Evolutionary conservation across 23 tunicate species (phyloP).

Genomic region (Ciona savignyi): DNA sequence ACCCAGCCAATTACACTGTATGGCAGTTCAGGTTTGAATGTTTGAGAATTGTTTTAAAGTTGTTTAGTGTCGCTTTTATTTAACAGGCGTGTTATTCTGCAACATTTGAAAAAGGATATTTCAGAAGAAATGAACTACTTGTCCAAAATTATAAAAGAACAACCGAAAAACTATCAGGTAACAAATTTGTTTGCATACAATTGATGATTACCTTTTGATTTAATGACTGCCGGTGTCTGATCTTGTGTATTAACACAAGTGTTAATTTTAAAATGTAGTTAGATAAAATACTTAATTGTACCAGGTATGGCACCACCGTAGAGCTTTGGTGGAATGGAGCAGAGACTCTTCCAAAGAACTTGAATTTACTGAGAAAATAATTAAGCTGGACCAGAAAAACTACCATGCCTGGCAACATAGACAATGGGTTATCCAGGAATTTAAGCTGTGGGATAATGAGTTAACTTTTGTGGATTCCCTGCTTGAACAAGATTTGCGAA

Average conservation of each 20-base stretch:
- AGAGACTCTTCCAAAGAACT: constrained; percentile 76
- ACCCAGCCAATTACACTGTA: constrained; percentile 92
- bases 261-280: too few species aligned
- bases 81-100: constrained; percentile 60
- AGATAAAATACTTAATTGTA: too few species aligned
- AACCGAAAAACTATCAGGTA: constrained; percentile 92
- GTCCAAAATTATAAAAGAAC: constrained; percentile 54
- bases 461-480: constrained; percentile 38
- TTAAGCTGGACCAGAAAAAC: constrained; percentile 72
- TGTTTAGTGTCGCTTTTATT: too few species aligned
- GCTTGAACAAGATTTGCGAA: constrained; percentile 47
- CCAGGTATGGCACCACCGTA: constrained; percentile 96
- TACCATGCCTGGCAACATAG: constrained; percentile 98
- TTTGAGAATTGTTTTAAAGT: neutral
- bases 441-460: constrained; percentile 68
- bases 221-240: too few species aligned
- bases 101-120: too few species aligned
- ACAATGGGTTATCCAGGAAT: constrained; percentile 88
- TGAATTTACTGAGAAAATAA: constrained; percentile 68
- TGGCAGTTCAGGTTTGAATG: constrained; percentile 94
- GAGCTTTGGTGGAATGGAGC: constrained; percentile 87
- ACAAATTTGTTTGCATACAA: too few species aligned
- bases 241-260: too few species aligned
- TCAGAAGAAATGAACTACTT: constrained; percentile 80
- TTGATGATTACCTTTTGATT: too few species aligned